phyloP scores from a whole-genome alignment of 2,888 invertebrate genomes.

The Notodonta ziczac region DNA sequence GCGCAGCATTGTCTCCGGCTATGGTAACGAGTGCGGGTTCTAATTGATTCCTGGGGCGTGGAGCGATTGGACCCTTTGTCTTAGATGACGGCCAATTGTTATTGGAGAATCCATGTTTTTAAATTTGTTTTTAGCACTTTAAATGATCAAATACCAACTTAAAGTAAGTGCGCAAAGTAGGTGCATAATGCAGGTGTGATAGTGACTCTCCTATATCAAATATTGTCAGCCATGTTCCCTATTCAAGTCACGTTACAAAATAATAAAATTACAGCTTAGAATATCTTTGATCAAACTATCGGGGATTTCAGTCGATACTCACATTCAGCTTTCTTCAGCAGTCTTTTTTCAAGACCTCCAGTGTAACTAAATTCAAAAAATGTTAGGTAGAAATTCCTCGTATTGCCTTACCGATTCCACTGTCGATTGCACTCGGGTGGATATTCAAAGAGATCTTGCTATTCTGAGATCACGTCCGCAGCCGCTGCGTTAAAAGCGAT shows the following conservation, averaged over 20 bases:
- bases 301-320: too few relatives aligned
- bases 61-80: conserved; percentile 32
- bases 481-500: conserved; percentile 33
- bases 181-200: too few relatives aligned
- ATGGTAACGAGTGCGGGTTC: conserved; percentile 47
- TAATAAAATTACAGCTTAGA: too few relatives aligned
- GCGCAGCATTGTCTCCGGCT: conserved; percentile 38
- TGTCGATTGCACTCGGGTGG: conserved; percentile 77
- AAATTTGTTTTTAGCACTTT: too few relatives aligned
- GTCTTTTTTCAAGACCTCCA: conserved; percentile 24
- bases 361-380: conserved; percentile 60
- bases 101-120: neutral
- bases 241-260: too few relatives aligned
- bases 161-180: too few relatives aligned
- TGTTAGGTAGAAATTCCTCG: conserved; percentile 57
- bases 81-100: neutral
- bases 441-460: conserved; percentile 77
- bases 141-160: too few relatives aligned
- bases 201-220: too few relatives aligned
- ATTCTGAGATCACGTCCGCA: conserved; percentile 75
- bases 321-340: too few relatives aligned
- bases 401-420: conserved; percentile 70
- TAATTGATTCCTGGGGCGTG: conserved; percentile 57
- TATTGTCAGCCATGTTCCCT: too few relatives aligned
- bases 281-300: too few relatives aligned